Evolutionary conservation across 2,797 vertebrate species (phyloP).

Genomic region (Siniperca scherzeri): DNA sequence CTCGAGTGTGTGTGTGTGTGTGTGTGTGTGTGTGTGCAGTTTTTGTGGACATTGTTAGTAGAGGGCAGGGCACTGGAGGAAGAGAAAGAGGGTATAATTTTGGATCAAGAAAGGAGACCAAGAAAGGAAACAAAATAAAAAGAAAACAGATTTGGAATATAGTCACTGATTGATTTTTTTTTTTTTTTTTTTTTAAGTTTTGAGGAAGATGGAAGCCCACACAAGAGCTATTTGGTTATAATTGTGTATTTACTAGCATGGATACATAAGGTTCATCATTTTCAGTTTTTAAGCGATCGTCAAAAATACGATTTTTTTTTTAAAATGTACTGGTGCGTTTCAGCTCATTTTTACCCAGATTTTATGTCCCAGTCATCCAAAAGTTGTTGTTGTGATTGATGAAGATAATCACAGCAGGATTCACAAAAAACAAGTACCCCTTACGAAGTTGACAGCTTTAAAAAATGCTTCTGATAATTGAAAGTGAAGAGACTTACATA

Average conservation of each 20-base stretch:
- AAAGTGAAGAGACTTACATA: too few species aligned
- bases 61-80: slow-evolving; percentile 53
- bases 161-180: background rate
- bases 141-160: background rate
- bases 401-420: background rate
- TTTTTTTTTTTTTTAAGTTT: background rate
- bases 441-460: background rate
- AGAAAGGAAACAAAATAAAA: slow-evolving; percentile 13
- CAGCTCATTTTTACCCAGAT: background rate
- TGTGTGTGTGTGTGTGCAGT: slow-evolving; percentile 34
- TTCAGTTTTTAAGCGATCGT: too few species aligned
- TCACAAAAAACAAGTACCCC: too few species aligned
- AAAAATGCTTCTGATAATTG: too few species aligned
- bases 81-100: slow-evolving; percentile 39
- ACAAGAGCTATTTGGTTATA: background rate
- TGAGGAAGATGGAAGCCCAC: background rate
- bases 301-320: too few species aligned
- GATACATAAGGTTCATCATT: too few species aligned
- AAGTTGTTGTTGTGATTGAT: background rate
- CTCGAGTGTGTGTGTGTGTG: slow-evolving; percentile 22
- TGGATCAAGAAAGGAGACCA: slow-evolving; percentile 35
- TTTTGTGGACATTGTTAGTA: slow-evolving; percentile 52
- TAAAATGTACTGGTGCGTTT: too few species aligned
- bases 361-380: background rate
- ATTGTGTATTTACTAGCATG: background rate